These are phyloP conservation scores for Synaphobranchus kaupii DNA, from an alignment of 2,797 vertebrate species.

Conservation along the genomic window DNA sequence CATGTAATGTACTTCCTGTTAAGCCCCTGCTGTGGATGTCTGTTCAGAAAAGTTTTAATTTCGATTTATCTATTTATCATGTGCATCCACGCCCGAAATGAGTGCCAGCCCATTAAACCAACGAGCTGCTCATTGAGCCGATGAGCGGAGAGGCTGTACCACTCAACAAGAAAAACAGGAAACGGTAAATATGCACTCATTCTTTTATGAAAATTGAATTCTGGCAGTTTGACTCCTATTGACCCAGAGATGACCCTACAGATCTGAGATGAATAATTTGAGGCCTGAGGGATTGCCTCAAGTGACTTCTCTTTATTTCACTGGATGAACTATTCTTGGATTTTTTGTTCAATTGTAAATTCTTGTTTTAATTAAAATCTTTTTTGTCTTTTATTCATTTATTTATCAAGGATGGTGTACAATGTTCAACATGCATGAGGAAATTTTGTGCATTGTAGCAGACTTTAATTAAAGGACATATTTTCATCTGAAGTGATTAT, in stretches of 20 bases:
- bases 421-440: background rate
- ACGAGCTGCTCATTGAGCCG: background rate
- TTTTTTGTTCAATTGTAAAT: background rate
- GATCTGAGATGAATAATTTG: background rate
- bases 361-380: background rate
- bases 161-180: background rate
- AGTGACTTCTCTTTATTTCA: background rate
- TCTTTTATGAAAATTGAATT: conserved; percentile 1
- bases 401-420: background rate
- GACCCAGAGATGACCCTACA: background rate
- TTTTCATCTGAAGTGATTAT: background rate
- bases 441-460: background rate
- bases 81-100: background rate
- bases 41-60: background rate
- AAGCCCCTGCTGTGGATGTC: background rate
- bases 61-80: background rate
- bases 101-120: background rate
- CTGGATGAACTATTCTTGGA: background rate
- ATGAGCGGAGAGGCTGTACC: background rate
- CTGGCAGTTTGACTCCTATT: background rate
- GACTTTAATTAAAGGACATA: background rate
- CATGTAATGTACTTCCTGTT: background rate
- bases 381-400: background rate
- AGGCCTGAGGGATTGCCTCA: background rate
- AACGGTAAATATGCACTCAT: background rate